Evolutionary conservation across 2,113 vertebrate species (phyloP).

Genomic region (Halcyon senegalensis): DNA sequence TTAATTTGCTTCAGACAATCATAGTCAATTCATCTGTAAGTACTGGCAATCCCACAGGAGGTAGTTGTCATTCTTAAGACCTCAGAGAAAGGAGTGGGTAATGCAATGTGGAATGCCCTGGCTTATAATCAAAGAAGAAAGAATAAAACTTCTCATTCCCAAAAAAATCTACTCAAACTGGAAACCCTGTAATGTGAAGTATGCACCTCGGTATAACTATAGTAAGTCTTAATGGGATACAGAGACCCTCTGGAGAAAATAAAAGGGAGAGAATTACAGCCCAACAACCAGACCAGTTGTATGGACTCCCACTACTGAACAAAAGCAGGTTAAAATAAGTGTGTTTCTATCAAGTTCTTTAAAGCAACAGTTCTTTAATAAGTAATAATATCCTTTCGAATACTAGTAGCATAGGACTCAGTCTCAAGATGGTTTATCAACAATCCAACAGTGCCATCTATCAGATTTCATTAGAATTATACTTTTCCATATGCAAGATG

Average conservation of each 20-base stretch:
- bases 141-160: background rate
- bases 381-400: background rate
- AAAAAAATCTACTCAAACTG: background rate
- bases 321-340: background rate
- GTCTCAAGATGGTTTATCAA: conserved; percentile 22
- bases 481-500: background rate
- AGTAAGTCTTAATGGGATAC: background rate
- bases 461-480: conserved; percentile 40
- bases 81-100: background rate
- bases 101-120: background rate
- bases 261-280: background rate
- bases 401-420: background rate
- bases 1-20: conserved; percentile 33
- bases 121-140: background rate
- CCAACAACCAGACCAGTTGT: background rate
- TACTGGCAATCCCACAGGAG: background rate
- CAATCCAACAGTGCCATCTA: conserved; percentile 75
- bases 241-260: background rate
- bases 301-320: background rate
- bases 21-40: background rate
- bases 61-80: background rate
- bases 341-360: background rate
- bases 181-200: background rate
- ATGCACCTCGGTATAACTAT: background rate
- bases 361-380: conserved; percentile 3